Percentiles rank a stretch among this genome's conserved stretches.
Conservation (phyloP, 2,888 invertebrate genomes). For the Agrilus mali region DNA sequence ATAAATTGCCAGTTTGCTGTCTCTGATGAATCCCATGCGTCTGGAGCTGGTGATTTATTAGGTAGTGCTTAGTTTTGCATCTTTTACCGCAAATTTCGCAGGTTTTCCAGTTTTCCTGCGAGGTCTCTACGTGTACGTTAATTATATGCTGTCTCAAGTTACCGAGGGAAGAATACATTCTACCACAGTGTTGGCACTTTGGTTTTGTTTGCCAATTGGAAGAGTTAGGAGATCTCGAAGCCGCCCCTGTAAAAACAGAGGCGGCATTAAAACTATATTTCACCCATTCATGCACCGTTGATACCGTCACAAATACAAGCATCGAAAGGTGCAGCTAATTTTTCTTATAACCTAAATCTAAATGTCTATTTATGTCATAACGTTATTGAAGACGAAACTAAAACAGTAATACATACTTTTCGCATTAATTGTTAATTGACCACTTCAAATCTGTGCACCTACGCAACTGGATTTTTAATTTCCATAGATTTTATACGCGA, state of each 20-base stretch:
- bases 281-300: no score
- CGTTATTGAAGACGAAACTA: no score
- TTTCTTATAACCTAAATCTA: no score
- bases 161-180: slow-evolving; percentile 59
- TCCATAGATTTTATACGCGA: no score
- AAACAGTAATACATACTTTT: no score
- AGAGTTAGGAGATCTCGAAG: slow-evolving; percentile 22
- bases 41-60: slow-evolving; percentile 64
- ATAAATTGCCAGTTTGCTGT: slow-evolving; percentile 24
- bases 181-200: slow-evolving; percentile 57
- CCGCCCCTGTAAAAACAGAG: slow-evolving; percentile 54
- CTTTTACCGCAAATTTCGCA: slow-evolving; percentile 63
- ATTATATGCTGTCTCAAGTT: slow-evolving; percentile 66
- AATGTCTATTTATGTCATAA: no score
- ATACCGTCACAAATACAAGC: no score
- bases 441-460: no score
- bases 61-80: slow-evolving; percentile 65
- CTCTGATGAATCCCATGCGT: slow-evolving; percentile 62
- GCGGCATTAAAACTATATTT: slow-evolving; percentile 33
- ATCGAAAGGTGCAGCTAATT: no score
- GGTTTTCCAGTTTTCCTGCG: slow-evolving; percentile 57
- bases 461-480: no score
- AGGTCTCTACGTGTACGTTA: slow-evolving; percentile 60
- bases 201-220: slow-evolving; percentile 35
- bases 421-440: no score